Evolutionary conservation across 1,140 invertebrate species (phyloP).

Genomic region (Ostrea edulis): DNA sequence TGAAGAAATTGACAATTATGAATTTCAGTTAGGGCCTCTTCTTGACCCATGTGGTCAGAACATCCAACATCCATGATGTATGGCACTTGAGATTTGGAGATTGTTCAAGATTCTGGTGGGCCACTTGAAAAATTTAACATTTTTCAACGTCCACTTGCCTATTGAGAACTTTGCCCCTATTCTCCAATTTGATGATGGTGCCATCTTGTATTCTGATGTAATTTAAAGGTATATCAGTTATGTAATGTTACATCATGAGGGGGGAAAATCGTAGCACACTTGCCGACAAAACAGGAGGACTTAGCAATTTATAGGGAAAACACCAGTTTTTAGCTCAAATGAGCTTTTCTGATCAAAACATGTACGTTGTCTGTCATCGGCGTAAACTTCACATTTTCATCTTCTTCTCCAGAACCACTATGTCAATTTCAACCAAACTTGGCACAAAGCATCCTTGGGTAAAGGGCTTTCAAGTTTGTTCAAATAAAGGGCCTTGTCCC

Average conservation of each 20-base stretch:
- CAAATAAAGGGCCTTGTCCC: too few species aligned
- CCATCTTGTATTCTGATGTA: neutral
- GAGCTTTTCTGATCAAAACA: too few species aligned
- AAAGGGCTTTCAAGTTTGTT: too few species aligned
- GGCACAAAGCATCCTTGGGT: too few species aligned
- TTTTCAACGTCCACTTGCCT: slow-evolving; percentile 5
- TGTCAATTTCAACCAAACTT: too few species aligned
- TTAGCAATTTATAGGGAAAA: too few species aligned
- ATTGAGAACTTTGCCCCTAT: neutral
- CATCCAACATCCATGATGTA: neutral
- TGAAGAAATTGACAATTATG: neutral
- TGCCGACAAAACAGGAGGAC: too few species aligned
- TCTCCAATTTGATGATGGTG: slow-evolving; percentile 33
- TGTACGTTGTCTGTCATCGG: too few species aligned
- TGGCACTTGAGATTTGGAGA: slow-evolving; percentile 34
- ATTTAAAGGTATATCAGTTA: neutral
- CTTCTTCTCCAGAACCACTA: too few species aligned
- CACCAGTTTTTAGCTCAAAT: too few species aligned
- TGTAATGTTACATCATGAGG: neutral
- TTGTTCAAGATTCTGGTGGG: slow-evolving; percentile 20
- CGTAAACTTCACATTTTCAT: too few species aligned
- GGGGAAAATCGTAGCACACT: too few species aligned
- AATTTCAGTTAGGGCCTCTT: slow-evolving; percentile 1
- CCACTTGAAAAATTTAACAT: slow-evolving; percentile 30
- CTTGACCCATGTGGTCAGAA: slow-evolving; percentile 23